Conservation (phyloP, 53 echinoderm and acorn worm species). For the Arbacia lixula region DNA sequence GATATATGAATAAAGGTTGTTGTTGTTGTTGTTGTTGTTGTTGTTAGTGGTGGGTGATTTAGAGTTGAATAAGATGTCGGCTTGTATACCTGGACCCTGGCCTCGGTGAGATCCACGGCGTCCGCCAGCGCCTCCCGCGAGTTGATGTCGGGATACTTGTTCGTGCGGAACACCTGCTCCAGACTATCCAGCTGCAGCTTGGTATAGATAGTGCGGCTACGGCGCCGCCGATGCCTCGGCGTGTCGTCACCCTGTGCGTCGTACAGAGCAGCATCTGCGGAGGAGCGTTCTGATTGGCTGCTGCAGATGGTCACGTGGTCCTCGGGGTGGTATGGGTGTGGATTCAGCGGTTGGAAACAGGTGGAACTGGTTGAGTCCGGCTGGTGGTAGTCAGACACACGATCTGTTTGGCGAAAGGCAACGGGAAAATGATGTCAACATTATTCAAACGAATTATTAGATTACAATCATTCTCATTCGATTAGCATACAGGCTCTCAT, state of each 20-base stretch:
- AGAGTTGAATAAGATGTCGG: background rate
- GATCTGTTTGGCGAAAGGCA: too few relatives aligned
- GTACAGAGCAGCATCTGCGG: conserved; percentile 43
- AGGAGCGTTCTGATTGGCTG: background rate
- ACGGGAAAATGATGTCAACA: too few relatives aligned
- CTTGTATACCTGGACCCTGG: conserved; percentile 84
- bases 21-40: background rate
- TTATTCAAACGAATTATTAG: too few relatives aligned
- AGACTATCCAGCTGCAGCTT: conserved; percentile 67
- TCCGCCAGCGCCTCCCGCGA: conserved; percentile 77
- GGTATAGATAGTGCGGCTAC: conserved; percentile 79
- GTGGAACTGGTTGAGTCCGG: conserved; percentile 30
- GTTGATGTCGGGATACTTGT: conserved; percentile 86
- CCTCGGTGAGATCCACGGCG: conserved; percentile 77
- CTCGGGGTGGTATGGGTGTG: background rate
- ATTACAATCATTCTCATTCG: too few relatives aligned
- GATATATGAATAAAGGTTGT: background rate
- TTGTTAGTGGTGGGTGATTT: background rate
- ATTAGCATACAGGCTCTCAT: too few relatives aligned
- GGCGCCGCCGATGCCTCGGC: conserved; percentile 71
- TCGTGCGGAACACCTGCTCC: conserved; percentile 68
- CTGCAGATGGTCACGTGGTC: conserved; percentile 13
- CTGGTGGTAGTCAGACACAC: conserved; percentile 10
- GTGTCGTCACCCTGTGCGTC: conserved; percentile 45
- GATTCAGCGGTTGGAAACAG: background rate